Evolutionary conservation across 2,113 vertebrate species (phyloP).

Genomic region (Pungitius pungitius): DNA sequence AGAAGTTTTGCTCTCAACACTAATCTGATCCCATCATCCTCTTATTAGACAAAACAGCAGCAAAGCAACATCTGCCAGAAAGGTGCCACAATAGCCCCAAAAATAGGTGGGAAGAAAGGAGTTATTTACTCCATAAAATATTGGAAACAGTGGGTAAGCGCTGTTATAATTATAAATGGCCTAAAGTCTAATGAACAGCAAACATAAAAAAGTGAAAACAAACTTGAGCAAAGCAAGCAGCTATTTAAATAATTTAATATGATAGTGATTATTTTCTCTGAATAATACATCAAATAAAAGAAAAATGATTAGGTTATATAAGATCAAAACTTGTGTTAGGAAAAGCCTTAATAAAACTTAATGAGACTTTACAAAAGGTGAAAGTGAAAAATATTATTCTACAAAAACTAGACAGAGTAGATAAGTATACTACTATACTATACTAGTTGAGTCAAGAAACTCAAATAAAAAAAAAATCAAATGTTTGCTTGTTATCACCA

Average conservation of each 20-base stretch:
- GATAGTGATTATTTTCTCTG: background rate
- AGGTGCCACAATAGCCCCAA: background rate
- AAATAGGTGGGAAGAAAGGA: background rate
- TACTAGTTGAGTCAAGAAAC: background rate
- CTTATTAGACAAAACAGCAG: slow-evolving; percentile 19
- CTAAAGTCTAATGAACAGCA: background rate
- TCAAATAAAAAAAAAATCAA: too few species aligned
- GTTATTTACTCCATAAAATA: background rate
- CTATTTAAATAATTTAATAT: background rate
- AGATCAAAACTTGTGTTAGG: background rate
- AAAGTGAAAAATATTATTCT: background rate
- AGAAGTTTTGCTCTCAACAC: slow-evolving; percentile 3
- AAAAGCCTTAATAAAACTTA: background rate
- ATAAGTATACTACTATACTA: background rate
- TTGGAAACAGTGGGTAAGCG: background rate
- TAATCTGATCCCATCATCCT: slow-evolving; percentile 15
- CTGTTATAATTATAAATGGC: background rate
- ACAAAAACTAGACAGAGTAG: background rate
- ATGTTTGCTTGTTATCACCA: fast-evolving
- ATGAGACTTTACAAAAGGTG: background rate
- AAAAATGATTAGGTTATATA: too few species aligned
- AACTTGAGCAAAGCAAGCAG: background rate
- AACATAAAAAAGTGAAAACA: background rate
- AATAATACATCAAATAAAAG: background rate
- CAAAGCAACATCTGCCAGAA: background rate